A percentile compares a stretch with the other conserved stretches of the same genome.
Evolutionary conservation across 1,140 invertebrate species (phyloP).

Genomic region (Drosophila arawakana): DNA sequence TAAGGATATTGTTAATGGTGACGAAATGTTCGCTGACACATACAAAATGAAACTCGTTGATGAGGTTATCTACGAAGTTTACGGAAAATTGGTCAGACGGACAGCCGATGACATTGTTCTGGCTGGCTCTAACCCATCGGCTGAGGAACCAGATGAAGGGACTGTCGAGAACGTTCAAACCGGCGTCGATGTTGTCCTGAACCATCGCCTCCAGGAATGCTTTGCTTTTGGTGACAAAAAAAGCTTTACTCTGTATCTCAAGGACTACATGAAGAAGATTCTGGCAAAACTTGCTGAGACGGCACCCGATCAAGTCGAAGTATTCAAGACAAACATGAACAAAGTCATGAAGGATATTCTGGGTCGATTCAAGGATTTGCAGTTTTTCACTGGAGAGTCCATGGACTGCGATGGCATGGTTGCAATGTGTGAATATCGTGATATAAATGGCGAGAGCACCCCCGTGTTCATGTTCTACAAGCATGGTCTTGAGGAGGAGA

Average conservation of each 20-base stretch:
- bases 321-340: conserved; percentile 96
- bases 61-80: conserved; percentile 97
- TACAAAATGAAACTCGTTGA: conserved; percentile 97
- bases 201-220: conserved; percentile 95
- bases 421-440: conserved; percentile 96
- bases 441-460: conserved; percentile 91
- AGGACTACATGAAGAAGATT: conserved; percentile 98
- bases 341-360: conserved; percentile 98
- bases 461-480: conserved; percentile 98
- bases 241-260: conserved; percentile 96
- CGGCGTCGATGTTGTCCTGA: conserved; percentile 97
- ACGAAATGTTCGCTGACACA: conserved; percentile 99
- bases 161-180: conserved; percentile 88
- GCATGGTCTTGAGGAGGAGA: conserved; percentile 97
- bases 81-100: conserved; percentile 93
- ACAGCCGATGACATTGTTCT: conserved; percentile 92
- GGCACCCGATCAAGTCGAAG: conserved; percentile 92
- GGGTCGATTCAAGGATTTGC: conserved; percentile 95
- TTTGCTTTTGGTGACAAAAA: conserved; percentile 95
- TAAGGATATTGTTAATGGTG: conserved; percentile 97
- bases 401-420: conserved; percentile 97
- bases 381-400: conserved; percentile 97
- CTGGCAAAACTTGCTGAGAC: conserved; percentile 92
- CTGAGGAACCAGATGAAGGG: conserved; percentile 95
- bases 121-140: conserved; percentile 96